Percentiles rank a stretch among this genome's conserved stretches.
These are phyloP conservation scores for Sander lucioperca DNA, from an alignment of 2,113 vertebrate genomes.

Conservation along the genomic window DNA sequence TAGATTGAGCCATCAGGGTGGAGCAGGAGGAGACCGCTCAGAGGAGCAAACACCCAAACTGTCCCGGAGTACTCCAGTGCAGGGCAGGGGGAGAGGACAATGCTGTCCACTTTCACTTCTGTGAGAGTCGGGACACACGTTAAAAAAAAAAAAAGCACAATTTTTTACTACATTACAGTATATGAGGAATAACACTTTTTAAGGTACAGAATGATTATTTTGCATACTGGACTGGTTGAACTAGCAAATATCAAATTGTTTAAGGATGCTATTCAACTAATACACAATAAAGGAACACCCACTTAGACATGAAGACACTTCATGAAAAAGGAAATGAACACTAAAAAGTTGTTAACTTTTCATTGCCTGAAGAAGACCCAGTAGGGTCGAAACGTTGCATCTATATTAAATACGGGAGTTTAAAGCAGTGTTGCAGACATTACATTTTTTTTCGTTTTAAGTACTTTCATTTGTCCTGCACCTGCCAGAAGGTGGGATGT, in stretches of 20 bases:
- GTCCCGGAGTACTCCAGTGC: constrained; percentile 85
- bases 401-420: too few relatives aligned
- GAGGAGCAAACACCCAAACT: constrained; percentile 87
- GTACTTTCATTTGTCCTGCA: too few relatives aligned
- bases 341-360: neutral
- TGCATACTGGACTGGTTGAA: neutral
- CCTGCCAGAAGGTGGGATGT: too few relatives aligned
- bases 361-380: too few relatives aligned
- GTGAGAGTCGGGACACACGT: constrained; percentile 9
- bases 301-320: neutral
- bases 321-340: neutral
- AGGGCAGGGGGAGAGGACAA: constrained; percentile 31
- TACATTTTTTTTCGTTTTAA: too few relatives aligned
- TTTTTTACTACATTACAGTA: neutral
- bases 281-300: neutral
- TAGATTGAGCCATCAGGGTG: constrained; percentile 88
- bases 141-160: neutral
- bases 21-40: constrained; percentile 90
- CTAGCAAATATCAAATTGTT: neutral
- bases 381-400: too few relatives aligned
- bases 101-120: constrained; percentile 53
- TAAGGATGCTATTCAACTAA: neutral
- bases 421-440: too few relatives aligned
- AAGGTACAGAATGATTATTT: neutral
- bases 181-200: neutral